phyloP scores from a whole-genome alignment of 1,140 invertebrate species.

The Elysia chlorotica region DNA sequence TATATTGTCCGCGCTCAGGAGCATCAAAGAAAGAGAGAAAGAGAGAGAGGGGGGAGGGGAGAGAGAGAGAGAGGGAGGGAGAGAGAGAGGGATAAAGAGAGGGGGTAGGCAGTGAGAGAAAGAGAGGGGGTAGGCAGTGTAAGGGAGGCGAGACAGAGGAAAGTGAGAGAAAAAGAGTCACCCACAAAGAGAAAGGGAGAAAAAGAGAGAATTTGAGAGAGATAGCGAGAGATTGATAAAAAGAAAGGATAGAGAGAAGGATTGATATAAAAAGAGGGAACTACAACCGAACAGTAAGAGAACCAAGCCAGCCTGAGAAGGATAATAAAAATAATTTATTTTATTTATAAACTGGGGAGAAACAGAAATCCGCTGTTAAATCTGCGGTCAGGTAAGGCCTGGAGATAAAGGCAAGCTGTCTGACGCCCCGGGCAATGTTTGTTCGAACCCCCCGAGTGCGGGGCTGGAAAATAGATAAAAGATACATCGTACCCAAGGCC shows the following conservation, averaged over 20 bases:
- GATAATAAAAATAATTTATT: too few species aligned
- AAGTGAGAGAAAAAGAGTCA: neutral
- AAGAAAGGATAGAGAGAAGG: neutral
- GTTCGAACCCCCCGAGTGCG: too few species aligned
- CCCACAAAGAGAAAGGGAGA: neutral
- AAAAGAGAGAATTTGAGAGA: neutral
- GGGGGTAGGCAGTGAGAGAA: neutral
- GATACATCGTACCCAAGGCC: too few species aligned
- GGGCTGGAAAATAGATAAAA: too few species aligned
- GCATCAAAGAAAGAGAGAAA: neutral
- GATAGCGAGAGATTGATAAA: neutral
- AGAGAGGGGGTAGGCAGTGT: neutral
- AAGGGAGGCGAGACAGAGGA: neutral
- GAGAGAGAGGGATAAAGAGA: neutral
- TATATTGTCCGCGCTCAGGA: neutral
- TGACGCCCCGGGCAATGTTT: too few species aligned
- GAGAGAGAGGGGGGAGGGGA: neutral
- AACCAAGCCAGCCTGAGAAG: too few species aligned
- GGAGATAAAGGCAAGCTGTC: neutral
- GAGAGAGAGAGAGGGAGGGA: conserved; percentile 1
- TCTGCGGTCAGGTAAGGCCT: neutral
- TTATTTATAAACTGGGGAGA: too few species aligned
- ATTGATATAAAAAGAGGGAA: neutral
- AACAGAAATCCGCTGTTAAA: neutral
- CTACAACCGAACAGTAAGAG: neutral